Percentiles rank a stretch among this genome's conserved stretches.
These are phyloP conservation scores for Labroides dimidiatus DNA, from an alignment of 2,797 vertebrate genomes.

Conservation along the genomic window DNA sequence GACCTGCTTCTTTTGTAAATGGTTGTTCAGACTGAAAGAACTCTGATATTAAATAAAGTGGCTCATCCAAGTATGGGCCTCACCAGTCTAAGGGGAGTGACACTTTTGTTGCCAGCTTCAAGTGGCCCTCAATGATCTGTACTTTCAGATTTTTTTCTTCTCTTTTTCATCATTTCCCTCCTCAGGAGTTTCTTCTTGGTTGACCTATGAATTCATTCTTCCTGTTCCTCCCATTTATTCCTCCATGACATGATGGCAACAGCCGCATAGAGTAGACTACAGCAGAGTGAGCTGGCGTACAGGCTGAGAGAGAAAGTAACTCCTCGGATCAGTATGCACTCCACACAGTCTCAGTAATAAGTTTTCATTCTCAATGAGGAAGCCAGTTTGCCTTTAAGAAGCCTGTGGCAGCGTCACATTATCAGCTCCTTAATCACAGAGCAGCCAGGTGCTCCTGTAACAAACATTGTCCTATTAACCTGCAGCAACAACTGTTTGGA, in stretches of 20 bases:
- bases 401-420: constrained; percentile 58
- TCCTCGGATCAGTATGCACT: constrained; percentile 62
- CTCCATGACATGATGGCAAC: constrained; percentile 27
- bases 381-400: constrained; percentile 48
- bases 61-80: too few species aligned
- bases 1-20: too few species aligned
- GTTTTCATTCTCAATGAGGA: constrained; percentile 55
- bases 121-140: too few species aligned
- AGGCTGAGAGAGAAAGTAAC: constrained; percentile 28
- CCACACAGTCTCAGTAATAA: constrained; percentile 52
- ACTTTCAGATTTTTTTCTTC: too few species aligned
- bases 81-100: too few species aligned
- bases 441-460: constrained; percentile 62
- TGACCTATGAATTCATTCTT: too few species aligned
- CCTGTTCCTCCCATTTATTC: too few species aligned
- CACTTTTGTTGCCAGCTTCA: too few species aligned
- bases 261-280: constrained; percentile 32
- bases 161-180: too few species aligned
- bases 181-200: too few species aligned
- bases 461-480: constrained; percentile 62
- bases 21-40: too few species aligned
- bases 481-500: constrained; percentile 35
- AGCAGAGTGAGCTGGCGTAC: constrained; percentile 22
- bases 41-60: too few species aligned
- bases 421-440: constrained; percentile 71